Evolutionary conservation across 2,797 vertebrate genomes (phyloP), one percentile per base, ranked within the genome.

Genomic region (Rhabdophis nuchalis): DNA sequence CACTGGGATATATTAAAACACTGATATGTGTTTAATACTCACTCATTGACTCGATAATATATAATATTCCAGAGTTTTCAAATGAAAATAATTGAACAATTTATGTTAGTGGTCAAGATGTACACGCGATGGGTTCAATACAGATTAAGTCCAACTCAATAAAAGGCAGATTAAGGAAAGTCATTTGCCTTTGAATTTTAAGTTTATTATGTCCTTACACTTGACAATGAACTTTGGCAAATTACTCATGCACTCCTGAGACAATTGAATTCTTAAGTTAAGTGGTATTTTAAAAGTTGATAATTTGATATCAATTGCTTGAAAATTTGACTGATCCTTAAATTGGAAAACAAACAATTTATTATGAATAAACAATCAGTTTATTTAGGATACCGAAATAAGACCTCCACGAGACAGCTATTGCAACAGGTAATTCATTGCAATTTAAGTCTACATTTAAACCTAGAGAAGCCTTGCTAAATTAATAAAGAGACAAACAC

Each of bases 1-100:
- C 95, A 94, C 94, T 52, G 94, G 96, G 95, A 94, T 94, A 46
- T 94, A 95, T 92, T 77, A 94, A 85, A 68, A 94, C 72, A 3
- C 12, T 53, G 95, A 95, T 93, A 94, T 90, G 94, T 89, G 92
- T 91, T 91, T 87, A 89, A 85, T 11, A 87, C 7, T 27, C 54
- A 90, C 87, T 46, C 9, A 36, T 94, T 94, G 95, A 93, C 93
- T 53, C 72, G 9, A 50, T 56, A n/a, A 92, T 94, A 95, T 61
- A 77, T 87, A 92, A 90, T 86, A 94, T 91, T 0, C 89, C 0
- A 88, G 92, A 89, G 88, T 91, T 85, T 94, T 95, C 92, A 95
- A 85, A 1, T 0, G 7, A 0, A 68, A 91, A 54, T 93, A 77
- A 93, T 27, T 11, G 85, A 8, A 93, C 54, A 72, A 85, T 3